Percentiles rank a stretch among this genome's conserved stretches.
These are phyloP conservation scores for Hybognathus amarus DNA, from an alignment of 2,797 vertebrate genomes.

Conservation along the genomic window DNA sequence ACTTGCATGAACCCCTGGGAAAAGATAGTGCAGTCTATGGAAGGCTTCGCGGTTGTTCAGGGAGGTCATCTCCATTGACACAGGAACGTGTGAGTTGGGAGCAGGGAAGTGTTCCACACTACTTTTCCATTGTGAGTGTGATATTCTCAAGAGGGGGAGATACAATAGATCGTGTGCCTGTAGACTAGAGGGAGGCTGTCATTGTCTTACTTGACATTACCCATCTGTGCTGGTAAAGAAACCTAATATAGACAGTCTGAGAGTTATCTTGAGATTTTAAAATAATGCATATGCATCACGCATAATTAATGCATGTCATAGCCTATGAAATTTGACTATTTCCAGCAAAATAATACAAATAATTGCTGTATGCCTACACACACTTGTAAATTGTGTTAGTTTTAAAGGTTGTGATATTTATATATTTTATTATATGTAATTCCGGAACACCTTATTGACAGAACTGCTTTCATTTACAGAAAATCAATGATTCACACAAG, in stretches of 20 bases:
- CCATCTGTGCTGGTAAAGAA: conserved; percentile 40
- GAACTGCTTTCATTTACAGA: background rate
- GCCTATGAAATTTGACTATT: background rate
- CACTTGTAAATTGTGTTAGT: background rate
- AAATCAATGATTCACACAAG: background rate
- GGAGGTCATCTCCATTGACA: conserved; percentile 76
- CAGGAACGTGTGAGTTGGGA: conserved; percentile 82
- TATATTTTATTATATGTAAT: background rate
- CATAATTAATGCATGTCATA: background rate
- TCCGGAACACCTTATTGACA: background rate
- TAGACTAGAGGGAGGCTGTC: conserved; percentile 69
- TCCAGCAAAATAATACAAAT: background rate
- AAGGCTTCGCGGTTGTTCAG: conserved; percentile 73
- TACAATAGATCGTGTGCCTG: conserved; percentile 89
- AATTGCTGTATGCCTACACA: background rate
- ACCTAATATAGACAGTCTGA: conserved; percentile 19
- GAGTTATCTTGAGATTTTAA: background rate
- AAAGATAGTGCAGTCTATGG: conserved; percentile 63
- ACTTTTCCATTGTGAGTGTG: conserved; percentile 78
- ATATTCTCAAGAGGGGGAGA: conserved; percentile 71
- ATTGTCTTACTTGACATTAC: conserved; percentile 64
- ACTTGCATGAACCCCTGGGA: conserved; percentile 59
- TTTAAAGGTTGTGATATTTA: background rate
- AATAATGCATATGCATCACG: background rate
- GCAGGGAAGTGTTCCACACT: conserved; percentile 84